A percentile compares a stretch with the other conserved stretches of the same genome.
These are phyloP conservation scores for Cataglyphis rosenhaueri DNA, from an alignment of 2,888 invertebrate genomes.

Conservation along the genomic window DNA sequence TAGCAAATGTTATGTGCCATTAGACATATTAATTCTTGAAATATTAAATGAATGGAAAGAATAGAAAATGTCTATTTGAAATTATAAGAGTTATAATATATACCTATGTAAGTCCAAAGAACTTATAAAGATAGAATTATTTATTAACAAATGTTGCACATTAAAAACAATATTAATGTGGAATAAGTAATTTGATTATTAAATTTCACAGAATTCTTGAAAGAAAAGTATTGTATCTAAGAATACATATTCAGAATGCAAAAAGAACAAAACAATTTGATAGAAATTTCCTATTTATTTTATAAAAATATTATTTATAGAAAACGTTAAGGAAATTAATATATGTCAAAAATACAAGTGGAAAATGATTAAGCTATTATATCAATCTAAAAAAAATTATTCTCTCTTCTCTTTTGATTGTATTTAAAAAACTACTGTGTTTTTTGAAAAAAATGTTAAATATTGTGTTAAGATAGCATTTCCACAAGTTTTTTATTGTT, in stretches of 20 bases:
- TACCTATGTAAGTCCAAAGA: background rate
- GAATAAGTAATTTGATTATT: background rate
- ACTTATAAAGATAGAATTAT: slow-evolving; percentile 33
- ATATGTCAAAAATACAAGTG: background rate
- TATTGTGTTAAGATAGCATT: background rate
- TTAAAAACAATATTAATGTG: background rate
- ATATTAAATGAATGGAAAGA: background rate
- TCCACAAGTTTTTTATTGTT: background rate
- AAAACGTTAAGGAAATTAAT: background rate
- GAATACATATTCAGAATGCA: background rate
- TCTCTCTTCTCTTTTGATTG: background rate
- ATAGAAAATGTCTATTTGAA: slow-evolving; percentile 7
- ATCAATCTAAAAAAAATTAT: background rate
- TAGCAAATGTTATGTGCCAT: slow-evolving; percentile 15
- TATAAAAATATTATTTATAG: background rate
- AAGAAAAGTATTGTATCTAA: background rate
- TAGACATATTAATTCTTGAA: slow-evolving; percentile 1
- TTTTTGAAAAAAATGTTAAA: background rate
- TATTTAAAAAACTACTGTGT: background rate
- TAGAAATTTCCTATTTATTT: background rate
- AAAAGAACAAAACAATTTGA: background rate
- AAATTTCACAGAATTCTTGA: background rate
- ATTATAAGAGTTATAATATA: background rate
- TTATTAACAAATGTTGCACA: slow-evolving; percentile 10
- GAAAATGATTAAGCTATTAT: background rate